Evolutionary conservation across 2,797 vertebrate species (phyloP).

Genomic region (Pogoniulus pusillus): DNA sequence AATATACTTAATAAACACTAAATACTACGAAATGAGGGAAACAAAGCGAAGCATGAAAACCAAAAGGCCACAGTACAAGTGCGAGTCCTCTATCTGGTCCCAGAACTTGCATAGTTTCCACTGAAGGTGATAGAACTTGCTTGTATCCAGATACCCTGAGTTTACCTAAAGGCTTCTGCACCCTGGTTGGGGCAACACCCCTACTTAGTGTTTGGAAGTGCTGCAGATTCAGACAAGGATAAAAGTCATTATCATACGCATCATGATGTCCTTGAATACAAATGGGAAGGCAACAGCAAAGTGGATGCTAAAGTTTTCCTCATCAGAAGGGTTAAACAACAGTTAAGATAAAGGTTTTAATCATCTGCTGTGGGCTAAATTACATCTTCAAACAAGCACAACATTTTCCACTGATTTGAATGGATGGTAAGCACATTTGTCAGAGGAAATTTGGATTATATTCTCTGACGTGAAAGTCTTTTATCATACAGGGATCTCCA

Average conservation of each 20-base stretch:
- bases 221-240: not conserved
- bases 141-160: not conserved
- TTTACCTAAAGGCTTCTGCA: not conserved
- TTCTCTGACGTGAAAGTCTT: conserved; percentile 1
- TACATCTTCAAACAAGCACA: not conserved
- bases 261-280: not conserved
- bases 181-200: not conserved
- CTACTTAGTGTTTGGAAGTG: not conserved
- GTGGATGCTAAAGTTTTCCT: not conserved
- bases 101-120: not conserved
- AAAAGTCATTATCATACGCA: not conserved
- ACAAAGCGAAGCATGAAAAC: not conserved
- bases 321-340: conserved; percentile 19
- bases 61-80: not conserved
- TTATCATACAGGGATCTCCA: not conserved
- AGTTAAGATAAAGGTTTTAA: conserved; percentile 20
- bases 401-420: not conserved
- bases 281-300: not conserved
- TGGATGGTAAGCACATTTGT: conserved; percentile 7
- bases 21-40: not conserved
- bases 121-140: not conserved
- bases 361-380: conserved; percentile 24
- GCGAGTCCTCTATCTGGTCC: not conserved
- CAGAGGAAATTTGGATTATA: conserved; percentile 33
- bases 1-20: not conserved